Base-by-base conservation (phyloP, 1,140 invertebrate species). In the Drosophila subpulchrella region DNA sequence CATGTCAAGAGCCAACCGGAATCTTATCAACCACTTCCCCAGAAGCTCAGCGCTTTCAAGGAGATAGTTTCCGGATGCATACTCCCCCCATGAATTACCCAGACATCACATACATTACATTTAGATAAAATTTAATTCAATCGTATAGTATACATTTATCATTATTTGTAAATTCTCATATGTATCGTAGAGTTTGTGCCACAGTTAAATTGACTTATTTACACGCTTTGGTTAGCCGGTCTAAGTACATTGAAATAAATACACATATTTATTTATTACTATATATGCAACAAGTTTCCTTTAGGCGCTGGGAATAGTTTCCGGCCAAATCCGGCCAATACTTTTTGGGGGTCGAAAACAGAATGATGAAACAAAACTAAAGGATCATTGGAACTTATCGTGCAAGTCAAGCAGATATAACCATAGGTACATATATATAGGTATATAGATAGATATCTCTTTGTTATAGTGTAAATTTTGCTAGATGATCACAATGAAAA, bases 1-100 rank as follows among this genome's bases (percentile, higher is more conserved):
- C 30, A 46, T 78, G 6, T 53, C 78, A 0, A 47, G 83, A 2
- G 34, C 15, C 46, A 89, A 76, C 27, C 80, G 84, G 80, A 78
- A 80, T 27, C 84, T 81, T 6, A 79, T 83, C 53, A 83, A 84
- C 42, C 62, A 84, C 30, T 70, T 90, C 34, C 81, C 81, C 7
- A 66, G 5, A 90, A 82, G 32, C 57, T 86, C 5, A 67, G 47
- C 27, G 60, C 79, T 4, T 90, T 79, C 24, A 53, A 79, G 58
- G 66, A 77, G 24, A 20, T 75, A 90, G 53, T 90, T 90, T 34
- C 86, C 81, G 0, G 17, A 59, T 2, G 73, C 3, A 30, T 15
- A 6, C n/a, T 80, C 0, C 36, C 20, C 13, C n/a, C 20, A 2
- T 10, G 30, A 57, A 30, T 44, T 32, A 39, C 20, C 11, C 27